Conservation (phyloP, 2,888 invertebrate genomes). For the Drosophila putrida region DNA sequence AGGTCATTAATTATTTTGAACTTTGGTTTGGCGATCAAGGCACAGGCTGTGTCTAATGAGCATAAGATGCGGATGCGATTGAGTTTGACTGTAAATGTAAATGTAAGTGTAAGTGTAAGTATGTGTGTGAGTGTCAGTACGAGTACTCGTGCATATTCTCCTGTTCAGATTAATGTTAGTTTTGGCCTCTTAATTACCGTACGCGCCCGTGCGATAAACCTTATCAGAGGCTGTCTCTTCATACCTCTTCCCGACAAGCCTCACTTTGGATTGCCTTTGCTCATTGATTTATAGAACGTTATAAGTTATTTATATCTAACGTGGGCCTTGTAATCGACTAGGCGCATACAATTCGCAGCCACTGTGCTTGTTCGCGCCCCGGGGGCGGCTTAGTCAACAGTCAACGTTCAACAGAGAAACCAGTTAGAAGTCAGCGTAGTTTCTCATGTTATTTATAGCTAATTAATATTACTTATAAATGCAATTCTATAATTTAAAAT, state of each 20-base stretch:
- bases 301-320: constrained; percentile 75
- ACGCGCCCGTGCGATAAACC: constrained; percentile 77
- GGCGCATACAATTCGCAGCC: constrained; percentile 64
- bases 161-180: constrained; percentile 70
- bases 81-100: constrained; percentile 16
- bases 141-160: constrained; percentile 50
- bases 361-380: constrained; percentile 58
- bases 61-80: constrained; percentile 69
- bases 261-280: not conserved
- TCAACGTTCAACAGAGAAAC: constrained; percentile 40
- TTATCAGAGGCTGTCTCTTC: constrained; percentile 58
- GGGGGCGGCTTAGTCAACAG: constrained; percentile 58
- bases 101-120: constrained; percentile 4
- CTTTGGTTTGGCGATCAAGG: constrained; percentile 74
- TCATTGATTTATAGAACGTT: constrained; percentile 72
- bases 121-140: constrained; percentile 1
- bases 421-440: constrained; percentile 60
- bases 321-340: constrained; percentile 62
- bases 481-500: constrained; percentile 78
- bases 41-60: constrained; percentile 78
- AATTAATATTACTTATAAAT: constrained; percentile 80
- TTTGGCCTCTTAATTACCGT: constrained; percentile 70
- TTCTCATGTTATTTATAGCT: constrained; percentile 78
- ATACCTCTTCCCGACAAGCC: not conserved
- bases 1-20: constrained; percentile 85